Evolutionary conservation across 35 echinoderm and acorn worm genomes (phyloP), one percentile per base, ranked within the genome.

Genomic region (Amphiura filiformis): DNA sequence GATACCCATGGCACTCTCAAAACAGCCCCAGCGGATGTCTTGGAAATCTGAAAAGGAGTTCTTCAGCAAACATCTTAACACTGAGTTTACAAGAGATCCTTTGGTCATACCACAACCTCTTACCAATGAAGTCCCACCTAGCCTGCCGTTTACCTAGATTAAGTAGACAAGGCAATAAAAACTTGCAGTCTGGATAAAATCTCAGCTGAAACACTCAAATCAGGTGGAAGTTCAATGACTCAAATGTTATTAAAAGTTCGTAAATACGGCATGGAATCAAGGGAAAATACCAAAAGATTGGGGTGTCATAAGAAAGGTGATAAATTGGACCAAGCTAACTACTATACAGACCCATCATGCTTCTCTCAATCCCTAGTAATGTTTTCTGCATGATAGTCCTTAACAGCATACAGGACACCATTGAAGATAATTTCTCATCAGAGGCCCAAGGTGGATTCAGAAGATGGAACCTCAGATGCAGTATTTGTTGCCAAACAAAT

Each of bases 271-370:
- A 15, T 89, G 80, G 78, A 20, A 49, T 23, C 38, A 75, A 78
- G 15, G 88, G 14, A 75, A 89, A 75, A 40, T 80, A 4, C 88
- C 80, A 11, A 28, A 90, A 76, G 88, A 89, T 56, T 89, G 80
- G 88, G 84, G 88, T 65, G 81, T 28, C 32, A 17, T 32, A 89
- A 89, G 39, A 82, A 89, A 82, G 87, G 87, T 56, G 78, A 89
- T 33, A 89, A 82, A 35, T 37, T 89, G 13, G 78, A 89, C 52
- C 87, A 78, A 36, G 78, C 87, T 13, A 81, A 89, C 52, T n/a
- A n/a, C n/a, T n/a, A n/a, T 89, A 89, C 49, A 89, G 87, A 36
- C 78, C 78, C 15, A 89, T 89, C 28, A 89, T 78, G 0, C 75
- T 87, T 23, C 76, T 78, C 1, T 87, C 85, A 7, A 87, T 78